Conservation (phyloP, 2,888 invertebrate species). For the Acronicta psi region DNA sequence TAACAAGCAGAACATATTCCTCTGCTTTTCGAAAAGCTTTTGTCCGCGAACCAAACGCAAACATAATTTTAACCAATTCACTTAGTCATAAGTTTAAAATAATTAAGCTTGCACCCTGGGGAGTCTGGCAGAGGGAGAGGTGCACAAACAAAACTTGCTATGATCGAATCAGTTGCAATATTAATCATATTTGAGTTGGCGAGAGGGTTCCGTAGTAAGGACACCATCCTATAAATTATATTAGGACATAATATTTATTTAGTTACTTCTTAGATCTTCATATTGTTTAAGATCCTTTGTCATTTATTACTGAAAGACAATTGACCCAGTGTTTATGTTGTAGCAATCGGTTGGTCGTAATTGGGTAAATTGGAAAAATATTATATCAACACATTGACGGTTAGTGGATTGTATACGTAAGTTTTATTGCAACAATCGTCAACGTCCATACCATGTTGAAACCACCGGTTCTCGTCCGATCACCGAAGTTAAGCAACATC, state of each 20-base stretch:
- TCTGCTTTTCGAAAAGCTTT: background rate
- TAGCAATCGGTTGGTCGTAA: too few species aligned
- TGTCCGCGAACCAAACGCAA: background rate
- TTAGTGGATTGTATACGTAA: too few species aligned
- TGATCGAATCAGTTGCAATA: constrained; percentile 59
- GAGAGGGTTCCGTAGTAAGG: constrained; percentile 3
- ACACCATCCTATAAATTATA: background rate
- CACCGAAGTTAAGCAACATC: constrained; percentile 81
- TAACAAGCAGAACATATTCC: background rate
- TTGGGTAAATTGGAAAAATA: too few species aligned
- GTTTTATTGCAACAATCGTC: constrained; percentile 6
- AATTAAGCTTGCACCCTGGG: constrained; percentile 51
- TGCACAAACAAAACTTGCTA: constrained; percentile 36
- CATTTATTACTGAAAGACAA: too few species aligned
- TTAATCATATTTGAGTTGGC: constrained; percentile 61
- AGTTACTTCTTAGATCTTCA: too few species aligned
- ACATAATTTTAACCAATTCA: constrained; percentile 31
- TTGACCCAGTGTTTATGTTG: too few species aligned
- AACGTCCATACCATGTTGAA: constrained; percentile 58
- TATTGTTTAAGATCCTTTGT: too few species aligned
- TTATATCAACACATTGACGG: too few species aligned
- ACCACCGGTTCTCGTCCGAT: constrained; percentile 81
- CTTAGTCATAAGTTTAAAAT: constrained; percentile 57
- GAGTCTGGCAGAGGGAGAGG: constrained; percentile 44
- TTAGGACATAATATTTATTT: too few species aligned